Conservation (phyloP, 2,888 invertebrate species). For the Tachystola acroxantha region DNA sequence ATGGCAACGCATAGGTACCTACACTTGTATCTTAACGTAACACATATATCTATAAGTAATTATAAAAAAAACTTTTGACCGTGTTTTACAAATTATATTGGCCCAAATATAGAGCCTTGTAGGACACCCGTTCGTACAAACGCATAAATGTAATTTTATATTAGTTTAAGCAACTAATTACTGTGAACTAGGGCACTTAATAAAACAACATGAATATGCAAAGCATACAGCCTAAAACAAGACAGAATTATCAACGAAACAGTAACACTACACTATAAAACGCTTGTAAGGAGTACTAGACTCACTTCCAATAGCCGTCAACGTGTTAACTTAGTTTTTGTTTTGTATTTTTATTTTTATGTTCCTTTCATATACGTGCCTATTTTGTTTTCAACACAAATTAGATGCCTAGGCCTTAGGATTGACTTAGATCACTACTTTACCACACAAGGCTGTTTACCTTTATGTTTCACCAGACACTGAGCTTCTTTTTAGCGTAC, state of each 20-base stretch:
- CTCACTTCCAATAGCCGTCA: constrained; percentile 69
- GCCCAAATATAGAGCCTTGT: constrained; percentile 42
- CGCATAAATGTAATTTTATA: constrained; percentile 24
- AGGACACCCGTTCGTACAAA: constrained; percentile 39
- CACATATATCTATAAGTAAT: no score
- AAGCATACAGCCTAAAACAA: constrained; percentile 28
- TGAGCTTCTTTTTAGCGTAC: constrained; percentile 76
- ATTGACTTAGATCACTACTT: constrained; percentile 73
- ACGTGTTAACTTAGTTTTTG: constrained; percentile 70
- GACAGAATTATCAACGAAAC: constrained; percentile 40
- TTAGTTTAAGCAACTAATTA: constrained; percentile 28
- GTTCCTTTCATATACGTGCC: constrained; percentile 62
- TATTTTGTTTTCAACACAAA: constrained; percentile 68
- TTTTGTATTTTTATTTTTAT: constrained; percentile 46
- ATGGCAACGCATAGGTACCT: constrained; percentile 59
- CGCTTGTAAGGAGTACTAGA: constrained; percentile 72
- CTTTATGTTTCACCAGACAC: constrained; percentile 75
- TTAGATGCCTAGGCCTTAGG: constrained; percentile 77
- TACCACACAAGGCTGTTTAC: constrained; percentile 73
- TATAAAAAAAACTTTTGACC: constrained; percentile 20
- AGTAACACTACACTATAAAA: constrained; percentile 65
- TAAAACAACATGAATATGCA: constrained; percentile 27
- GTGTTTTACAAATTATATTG: constrained; percentile 30
- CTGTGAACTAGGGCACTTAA: constrained; percentile 25
- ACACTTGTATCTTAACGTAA: constrained; percentile 48